These are phyloP conservation scores for Neolamprologus brichardi DNA, from an alignment of 2,113 vertebrate species.

Conservation along the genomic window DNA sequence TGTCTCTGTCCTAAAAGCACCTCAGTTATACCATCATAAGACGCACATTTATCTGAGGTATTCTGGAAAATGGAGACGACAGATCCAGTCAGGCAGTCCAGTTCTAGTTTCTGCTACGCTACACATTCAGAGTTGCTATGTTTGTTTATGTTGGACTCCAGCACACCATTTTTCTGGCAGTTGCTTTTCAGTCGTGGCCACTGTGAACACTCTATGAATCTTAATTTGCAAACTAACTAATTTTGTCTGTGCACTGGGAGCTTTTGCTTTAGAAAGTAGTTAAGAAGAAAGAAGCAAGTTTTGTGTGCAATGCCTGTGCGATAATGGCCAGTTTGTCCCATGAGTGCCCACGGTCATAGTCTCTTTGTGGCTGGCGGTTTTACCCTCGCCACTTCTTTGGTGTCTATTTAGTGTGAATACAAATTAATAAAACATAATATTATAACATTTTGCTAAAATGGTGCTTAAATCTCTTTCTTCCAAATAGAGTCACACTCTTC, in stretches of 20 bases:
- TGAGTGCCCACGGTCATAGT: neutral
- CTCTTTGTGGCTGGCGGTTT: neutral
- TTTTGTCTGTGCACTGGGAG: neutral
- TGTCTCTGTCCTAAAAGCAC: neutral
- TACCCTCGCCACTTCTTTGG: neutral
- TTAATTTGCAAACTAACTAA: neutral
- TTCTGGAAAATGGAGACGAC: neutral
- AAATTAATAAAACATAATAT: slow-evolving; percentile 26
- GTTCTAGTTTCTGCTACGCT: neutral
- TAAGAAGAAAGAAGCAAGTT: neutral
- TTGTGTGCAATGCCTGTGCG: neutral
- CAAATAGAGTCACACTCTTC: neutral
- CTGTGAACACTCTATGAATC: slow-evolving; percentile 7
- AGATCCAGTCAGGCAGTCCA: neutral
- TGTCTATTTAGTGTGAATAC: neutral
- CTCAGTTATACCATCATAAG: neutral
- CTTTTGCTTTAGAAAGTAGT: neutral
- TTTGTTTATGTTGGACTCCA: neutral
- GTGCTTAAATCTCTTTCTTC: slow-evolving; percentile 11
- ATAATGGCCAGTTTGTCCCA: slow-evolving; percentile 5
- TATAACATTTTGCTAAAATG: slow-evolving; percentile 13
- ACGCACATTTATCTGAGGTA: neutral
- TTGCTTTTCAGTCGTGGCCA: neutral
- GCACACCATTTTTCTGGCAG: neutral
- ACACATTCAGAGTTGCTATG: neutral